phyloP scores from a whole-genome alignment of 2,113 vertebrate species.

The Parus major region DNA sequence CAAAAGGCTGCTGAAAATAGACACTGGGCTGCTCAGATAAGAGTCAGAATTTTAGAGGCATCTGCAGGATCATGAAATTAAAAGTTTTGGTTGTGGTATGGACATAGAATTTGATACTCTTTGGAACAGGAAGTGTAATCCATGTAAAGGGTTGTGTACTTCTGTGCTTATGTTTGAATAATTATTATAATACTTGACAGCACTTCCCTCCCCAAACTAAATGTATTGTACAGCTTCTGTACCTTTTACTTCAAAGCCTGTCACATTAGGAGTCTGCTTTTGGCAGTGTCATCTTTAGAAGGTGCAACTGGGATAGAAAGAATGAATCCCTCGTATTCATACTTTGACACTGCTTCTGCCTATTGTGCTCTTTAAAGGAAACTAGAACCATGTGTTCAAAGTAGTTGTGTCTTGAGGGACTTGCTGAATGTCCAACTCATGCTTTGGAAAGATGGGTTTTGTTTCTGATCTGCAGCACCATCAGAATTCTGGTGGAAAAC shows the following conservation, averaged over 20 bases:
- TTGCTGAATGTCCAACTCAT: accelerated
- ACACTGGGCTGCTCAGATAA: not conserved
- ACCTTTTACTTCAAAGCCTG: not conserved
- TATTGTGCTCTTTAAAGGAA: not conserved
- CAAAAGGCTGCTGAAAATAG: not conserved
- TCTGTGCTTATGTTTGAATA: not conserved
- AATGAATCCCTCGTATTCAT: not conserved
- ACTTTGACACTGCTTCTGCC: not conserved
- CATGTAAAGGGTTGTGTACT: not conserved
- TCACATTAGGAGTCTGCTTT: not conserved
- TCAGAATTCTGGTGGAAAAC: not conserved
- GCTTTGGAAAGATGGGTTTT: not conserved
- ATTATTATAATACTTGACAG: not conserved
- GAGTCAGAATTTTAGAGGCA: not conserved
- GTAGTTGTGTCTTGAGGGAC: not conserved
- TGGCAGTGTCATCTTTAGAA: not conserved
- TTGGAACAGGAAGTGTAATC: not conserved
- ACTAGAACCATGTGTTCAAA: not conserved
- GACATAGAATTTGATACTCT: not conserved
- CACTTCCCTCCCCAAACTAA: not conserved
- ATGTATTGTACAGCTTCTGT: not conserved
- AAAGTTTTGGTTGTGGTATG: not conserved
- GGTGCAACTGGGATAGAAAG: not conserved
- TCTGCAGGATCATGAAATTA: not conserved
- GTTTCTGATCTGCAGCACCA: not conserved